Conservation (phyloP, 1,140 invertebrate species). For the Leptestheria dahalacensis region DNA sequence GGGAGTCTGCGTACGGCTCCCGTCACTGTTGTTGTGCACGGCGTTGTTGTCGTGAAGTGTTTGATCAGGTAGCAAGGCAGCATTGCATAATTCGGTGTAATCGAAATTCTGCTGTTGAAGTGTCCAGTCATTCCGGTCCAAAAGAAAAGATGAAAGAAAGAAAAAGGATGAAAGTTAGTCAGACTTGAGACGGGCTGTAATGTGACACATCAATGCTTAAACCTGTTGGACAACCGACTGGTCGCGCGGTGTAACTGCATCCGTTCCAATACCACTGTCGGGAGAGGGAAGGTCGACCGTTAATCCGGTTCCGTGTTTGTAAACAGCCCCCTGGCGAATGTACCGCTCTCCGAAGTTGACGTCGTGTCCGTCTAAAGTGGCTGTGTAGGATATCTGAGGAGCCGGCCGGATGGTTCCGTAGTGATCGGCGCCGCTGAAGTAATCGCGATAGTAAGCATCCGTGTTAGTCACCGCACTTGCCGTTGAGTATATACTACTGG, state of each 20-base stretch:
- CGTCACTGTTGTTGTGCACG: conserved; percentile 26
- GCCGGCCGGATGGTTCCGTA: conserved; percentile 13
- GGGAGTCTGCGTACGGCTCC: conserved; percentile 23
- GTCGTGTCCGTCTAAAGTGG: conserved; percentile 25
- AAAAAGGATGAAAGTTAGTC: neutral
- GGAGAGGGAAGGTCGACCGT: conserved; percentile 82
- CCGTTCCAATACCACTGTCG: conserved; percentile 77
- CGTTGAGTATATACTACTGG: conserved; percentile 20
- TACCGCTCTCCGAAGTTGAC: conserved; percentile 38
- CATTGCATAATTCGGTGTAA: conserved; percentile 66
- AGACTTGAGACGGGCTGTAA: conserved; percentile 3
- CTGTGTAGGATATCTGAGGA: conserved; percentile 23
- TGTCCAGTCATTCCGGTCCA: neutral
- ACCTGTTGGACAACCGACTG: conserved; percentile 79
- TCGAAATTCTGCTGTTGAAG: conserved; percentile 53
- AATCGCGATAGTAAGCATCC: conserved; percentile 36
- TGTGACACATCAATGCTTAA: conserved; percentile 20
- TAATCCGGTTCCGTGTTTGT: conserved; percentile 34
- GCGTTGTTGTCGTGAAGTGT: conserved; percentile 19
- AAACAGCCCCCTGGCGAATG: conserved; percentile 33
- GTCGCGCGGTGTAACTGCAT: conserved; percentile 74
- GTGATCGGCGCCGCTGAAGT: conserved; percentile 30
- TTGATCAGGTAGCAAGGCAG: conserved; percentile 22
- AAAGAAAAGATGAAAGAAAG: neutral
- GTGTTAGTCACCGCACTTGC: conserved; percentile 22